Evolutionary conservation across 2,888 invertebrate genomes (phyloP).

Genomic region (Caenorhabditis zanzibari): DNA sequence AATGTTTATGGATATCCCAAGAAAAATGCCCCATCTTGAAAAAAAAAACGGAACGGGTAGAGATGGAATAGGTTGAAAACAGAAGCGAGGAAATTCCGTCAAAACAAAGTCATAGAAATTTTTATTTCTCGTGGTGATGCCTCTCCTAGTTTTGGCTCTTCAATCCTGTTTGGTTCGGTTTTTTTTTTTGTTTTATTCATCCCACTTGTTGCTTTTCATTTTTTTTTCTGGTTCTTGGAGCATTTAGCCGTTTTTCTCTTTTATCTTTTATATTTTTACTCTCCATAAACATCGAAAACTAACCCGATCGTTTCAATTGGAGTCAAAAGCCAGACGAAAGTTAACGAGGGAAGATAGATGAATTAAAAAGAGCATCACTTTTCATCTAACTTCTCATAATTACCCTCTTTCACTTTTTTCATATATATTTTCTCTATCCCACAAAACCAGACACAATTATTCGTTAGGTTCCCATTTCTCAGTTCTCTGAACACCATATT

Average conservation of each 20-base stretch:
- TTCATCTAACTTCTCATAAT: background rate
- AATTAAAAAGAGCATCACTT: background rate
- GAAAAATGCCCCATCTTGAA: slow-evolving; percentile 14
- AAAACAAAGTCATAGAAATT: slow-evolving; percentile 66
- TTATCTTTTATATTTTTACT: background rate
- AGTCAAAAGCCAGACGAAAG: slow-evolving; percentile 17
- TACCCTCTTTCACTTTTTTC: slow-evolving; percentile 5
- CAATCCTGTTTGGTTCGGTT: slow-evolving; percentile 58
- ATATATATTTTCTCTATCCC: background rate
- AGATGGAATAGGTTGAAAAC: slow-evolving; percentile 44
- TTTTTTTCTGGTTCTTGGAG: slow-evolving; percentile 16
- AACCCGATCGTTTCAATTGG: background rate
- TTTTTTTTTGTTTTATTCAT: no score
- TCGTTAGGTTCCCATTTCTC: background rate
- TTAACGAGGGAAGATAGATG: background rate
- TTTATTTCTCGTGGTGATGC: slow-evolving; percentile 62
- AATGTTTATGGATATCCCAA: slow-evolving; percentile 47
- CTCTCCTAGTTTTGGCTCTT: slow-evolving; percentile 32
- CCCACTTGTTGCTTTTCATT: slow-evolving; percentile 12
- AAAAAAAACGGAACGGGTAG: background rate
- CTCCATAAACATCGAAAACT: background rate
- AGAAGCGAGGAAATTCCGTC: slow-evolving; percentile 33
- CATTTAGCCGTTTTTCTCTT: background rate
- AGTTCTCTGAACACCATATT: background rate
- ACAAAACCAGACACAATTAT: background rate